These are phyloP conservation scores for Presbytis comata DNA, from an alignment of 2,797 vertebrate species.

Conservation along the genomic window DNA sequence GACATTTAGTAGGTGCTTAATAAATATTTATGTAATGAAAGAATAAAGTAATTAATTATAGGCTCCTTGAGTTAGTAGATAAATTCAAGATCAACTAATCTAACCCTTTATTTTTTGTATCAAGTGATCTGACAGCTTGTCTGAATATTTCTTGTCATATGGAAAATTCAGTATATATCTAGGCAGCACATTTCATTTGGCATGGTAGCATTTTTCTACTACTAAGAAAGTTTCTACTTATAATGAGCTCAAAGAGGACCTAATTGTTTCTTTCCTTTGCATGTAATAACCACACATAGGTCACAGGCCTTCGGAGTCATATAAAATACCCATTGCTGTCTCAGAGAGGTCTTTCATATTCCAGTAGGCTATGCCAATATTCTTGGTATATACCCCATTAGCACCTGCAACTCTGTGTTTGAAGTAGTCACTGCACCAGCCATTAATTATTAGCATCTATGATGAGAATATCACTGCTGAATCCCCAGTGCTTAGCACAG, in stretches of 20 bases:
- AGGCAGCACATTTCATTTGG: not conserved
- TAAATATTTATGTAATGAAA: constrained; percentile 71
- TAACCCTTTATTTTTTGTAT: constrained; percentile 45
- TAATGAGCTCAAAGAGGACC: not conserved
- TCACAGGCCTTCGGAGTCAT: not conserved
- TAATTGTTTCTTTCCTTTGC: not conserved
- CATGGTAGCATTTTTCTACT: not conserved
- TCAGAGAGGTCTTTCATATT: not conserved
- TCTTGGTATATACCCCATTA: not conserved
- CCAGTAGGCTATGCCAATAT: rapidly evolving
- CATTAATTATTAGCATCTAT: not conserved
- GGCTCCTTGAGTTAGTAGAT: constrained; percentile 30
- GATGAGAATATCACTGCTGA: not conserved
- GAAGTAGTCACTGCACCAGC: not conserved
- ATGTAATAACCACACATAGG: not conserved
- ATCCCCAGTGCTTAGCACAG: not conserved
- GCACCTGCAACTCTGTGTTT: not conserved
- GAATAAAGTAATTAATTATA: constrained; percentile 62
- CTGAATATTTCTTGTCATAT: constrained; percentile 37
- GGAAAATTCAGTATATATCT: not conserved
- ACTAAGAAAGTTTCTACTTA: constrained; percentile 1
- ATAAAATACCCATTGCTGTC: not conserved
- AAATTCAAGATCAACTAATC: constrained; percentile 42
- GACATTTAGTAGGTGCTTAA: constrained; percentile 60
- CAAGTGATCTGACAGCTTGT: constrained; percentile 57